Evolutionary conservation across 2,888 invertebrate genomes (phyloP).

Genomic region (Ophion slaviceki): DNA sequence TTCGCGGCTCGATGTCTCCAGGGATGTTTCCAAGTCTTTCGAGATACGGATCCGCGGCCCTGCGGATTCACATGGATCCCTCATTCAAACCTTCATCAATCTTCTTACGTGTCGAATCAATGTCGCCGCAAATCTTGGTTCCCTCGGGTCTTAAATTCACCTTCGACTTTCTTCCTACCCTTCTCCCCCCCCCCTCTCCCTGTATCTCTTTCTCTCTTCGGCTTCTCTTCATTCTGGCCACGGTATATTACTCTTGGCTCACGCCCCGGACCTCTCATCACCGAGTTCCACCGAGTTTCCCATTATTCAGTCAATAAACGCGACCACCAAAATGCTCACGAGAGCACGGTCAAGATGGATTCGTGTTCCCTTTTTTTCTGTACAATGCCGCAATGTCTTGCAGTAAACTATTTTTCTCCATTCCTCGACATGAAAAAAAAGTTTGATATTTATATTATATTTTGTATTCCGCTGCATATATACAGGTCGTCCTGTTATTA

Average conservation of each 20-base stretch:
- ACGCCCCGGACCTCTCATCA: conserved; percentile 35
- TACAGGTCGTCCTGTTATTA: too few relatives aligned
- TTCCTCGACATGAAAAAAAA: not conserved
- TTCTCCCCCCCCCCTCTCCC: not conserved
- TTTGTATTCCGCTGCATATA: too few relatives aligned
- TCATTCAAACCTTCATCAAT: conserved; percentile 63
- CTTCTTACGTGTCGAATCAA: conserved; percentile 67
- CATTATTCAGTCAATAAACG: conserved; percentile 63
- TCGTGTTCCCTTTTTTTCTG: conserved; percentile 3
- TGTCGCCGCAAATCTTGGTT: conserved; percentile 65
- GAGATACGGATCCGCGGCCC: not conserved
- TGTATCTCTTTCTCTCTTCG: conserved; percentile 18
- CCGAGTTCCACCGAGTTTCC: conserved; percentile 47
- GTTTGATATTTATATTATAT: too few relatives aligned
- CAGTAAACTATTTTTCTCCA: conserved; percentile 3
- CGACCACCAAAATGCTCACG: conserved; percentile 35
- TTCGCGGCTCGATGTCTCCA: not conserved
- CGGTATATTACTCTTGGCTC: conserved; percentile 18
- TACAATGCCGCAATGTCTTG: not conserved
- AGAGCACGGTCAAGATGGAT: conserved; percentile 38
- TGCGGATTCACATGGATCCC: conserved; percentile 33
- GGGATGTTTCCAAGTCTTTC: not conserved
- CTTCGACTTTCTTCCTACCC: conserved; percentile 26
- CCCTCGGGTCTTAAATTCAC: conserved; percentile 58
- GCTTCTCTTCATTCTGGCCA: not conserved